These are phyloP conservation scores for Podarcis cretensis DNA, from an alignment of 2,113 vertebrate species.

Conservation along the genomic window DNA sequence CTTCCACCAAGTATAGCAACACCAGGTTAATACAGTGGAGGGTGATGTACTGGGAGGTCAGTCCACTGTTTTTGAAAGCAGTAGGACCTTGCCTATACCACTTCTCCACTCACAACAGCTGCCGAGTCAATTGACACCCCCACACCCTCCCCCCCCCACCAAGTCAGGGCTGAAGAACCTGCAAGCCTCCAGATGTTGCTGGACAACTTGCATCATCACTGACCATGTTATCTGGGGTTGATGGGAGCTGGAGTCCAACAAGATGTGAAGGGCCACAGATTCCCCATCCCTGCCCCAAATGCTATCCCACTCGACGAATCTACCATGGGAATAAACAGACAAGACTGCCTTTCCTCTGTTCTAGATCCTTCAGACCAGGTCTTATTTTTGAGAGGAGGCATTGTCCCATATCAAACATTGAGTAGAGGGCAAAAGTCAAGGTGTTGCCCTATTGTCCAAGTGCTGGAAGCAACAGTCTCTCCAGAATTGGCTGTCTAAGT, in stretches of 20 bases:
- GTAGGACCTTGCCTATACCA: not conserved
- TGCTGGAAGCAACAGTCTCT: not conserved
- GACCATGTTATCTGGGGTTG: too few relatives aligned
- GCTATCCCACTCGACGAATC: too few relatives aligned
- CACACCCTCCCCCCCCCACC: not conserved
- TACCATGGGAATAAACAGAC: not conserved
- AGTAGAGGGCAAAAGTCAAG: not conserved
- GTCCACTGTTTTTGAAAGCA: not conserved
- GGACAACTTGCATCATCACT: not conserved
- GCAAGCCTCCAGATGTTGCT: not conserved
- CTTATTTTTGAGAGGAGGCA: not conserved
- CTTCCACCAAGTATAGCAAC: not conserved
- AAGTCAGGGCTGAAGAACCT: not conserved
- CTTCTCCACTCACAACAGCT: not conserved
- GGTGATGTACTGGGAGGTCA: not conserved
- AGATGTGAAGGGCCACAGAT: not conserved
- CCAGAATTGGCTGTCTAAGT: not conserved
- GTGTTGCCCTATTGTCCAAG: not conserved
- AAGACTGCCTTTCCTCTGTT: not conserved
- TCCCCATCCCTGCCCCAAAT: too few relatives aligned
- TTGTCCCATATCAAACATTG: not conserved
- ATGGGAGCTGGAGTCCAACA: too few relatives aligned
- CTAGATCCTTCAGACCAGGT: not conserved
- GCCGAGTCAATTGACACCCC: not conserved
- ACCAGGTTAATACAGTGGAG: not conserved